phyloP scores from a whole-genome alignment of 2,797 vertebrate species.

The Ciconia nigra region DNA sequence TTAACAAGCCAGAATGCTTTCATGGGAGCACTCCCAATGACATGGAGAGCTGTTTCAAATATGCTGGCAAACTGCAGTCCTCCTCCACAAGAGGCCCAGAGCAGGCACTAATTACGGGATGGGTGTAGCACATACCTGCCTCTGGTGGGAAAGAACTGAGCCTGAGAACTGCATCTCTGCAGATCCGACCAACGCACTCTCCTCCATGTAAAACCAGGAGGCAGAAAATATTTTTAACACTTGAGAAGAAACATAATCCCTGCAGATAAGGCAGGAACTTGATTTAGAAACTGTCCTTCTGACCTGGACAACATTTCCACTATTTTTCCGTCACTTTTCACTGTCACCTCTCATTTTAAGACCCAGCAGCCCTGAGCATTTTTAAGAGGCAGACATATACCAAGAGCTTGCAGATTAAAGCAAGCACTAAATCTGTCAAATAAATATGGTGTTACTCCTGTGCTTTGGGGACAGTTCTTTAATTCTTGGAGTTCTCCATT shows the following conservation, averaged over 20 bases:
- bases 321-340: neutral
- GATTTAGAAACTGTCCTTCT: neutral
- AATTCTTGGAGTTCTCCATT: neutral
- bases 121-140: conserved; percentile 43
- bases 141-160: neutral
- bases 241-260: neutral
- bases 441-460: neutral
- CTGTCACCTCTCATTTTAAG: neutral
- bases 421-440: neutral
- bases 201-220: neutral
- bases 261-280: neutral
- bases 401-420: neutral
- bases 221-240: neutral
- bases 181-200: neutral
- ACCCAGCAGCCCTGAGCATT: neutral
- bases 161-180: neutral
- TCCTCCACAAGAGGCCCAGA: conserved; percentile 25
- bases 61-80: neutral
- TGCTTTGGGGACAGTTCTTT: neutral
- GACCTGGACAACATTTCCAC: neutral
- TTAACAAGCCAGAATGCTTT: conserved; percentile 8
- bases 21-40: neutral
- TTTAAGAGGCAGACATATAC: neutral
- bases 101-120: conserved; percentile 15
- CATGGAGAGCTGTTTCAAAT: neutral